A percentile compares a stretch with the other conserved stretches of the same genome.
Evolutionary conservation across 2,797 vertebrate species (phyloP).

Genomic region (Margarornis squamiger): DNA sequence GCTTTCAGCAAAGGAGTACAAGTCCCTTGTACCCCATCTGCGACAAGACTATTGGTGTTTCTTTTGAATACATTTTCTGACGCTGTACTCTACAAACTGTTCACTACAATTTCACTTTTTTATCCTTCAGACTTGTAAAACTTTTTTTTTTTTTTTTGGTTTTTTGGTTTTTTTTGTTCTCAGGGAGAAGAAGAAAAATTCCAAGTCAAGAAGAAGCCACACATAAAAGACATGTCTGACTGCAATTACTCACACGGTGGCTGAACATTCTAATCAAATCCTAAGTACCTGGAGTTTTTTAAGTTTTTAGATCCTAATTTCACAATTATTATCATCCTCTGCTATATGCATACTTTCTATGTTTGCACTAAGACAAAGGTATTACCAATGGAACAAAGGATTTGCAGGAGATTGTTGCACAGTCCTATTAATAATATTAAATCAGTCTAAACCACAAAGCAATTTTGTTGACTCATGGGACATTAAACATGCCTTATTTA

Average conservation of each 20-base stretch:
- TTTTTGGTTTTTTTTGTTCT: neutral
- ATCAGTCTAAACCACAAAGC: conserved; percentile 55
- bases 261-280: conserved; percentile 4
- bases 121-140: neutral
- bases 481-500: conserved; percentile 57
- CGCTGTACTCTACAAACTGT: neutral
- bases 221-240: neutral
- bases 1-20: neutral
- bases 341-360: neutral
- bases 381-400: conserved; percentile 36
- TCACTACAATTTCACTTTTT: neutral
- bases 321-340: conserved; percentile 14
- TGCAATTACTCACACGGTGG: neutral
- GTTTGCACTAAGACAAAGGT: conserved; percentile 38
- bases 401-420: conserved; percentile 40
- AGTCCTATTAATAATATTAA: conserved; percentile 62
- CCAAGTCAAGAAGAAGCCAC: neutral
- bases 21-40: neutral
- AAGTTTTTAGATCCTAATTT: conserved; percentile 46
- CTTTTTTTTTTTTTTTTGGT: neutral
- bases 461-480: conserved; percentile 67
- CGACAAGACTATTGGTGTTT: neutral
- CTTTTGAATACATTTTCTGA: neutral
- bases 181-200: neutral
- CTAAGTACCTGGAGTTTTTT: neutral